Conservation (phyloP, 2,797 vertebrate genomes). For the Pseudomugil gertrudae region DNA sequence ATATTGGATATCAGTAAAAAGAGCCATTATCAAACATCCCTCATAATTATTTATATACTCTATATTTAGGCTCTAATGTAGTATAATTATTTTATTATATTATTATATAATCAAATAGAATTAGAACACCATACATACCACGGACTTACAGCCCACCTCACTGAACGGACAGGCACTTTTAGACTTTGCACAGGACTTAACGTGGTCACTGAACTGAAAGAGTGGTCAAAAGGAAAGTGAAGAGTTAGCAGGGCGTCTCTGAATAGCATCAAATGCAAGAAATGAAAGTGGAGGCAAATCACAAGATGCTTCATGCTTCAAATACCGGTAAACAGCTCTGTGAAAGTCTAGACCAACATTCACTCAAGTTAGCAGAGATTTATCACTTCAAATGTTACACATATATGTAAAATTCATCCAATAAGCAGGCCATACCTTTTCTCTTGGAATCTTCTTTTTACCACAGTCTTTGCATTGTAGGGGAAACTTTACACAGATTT, state of each 20-base stretch:
- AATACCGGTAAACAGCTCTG: conserved; percentile 29
- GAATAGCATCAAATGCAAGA: not conserved
- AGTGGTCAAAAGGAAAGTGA: not conserved
- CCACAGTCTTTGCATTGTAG: conserved; percentile 93
- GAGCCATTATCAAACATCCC: too few species aligned
- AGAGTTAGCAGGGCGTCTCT: not conserved
- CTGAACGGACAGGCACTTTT: conserved; percentile 89
- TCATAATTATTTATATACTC: not conserved
- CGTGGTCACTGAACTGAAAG: conserved; percentile 89
- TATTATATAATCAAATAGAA: too few species aligned
- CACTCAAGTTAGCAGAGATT: too few species aligned
- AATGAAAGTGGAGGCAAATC: conserved; percentile 29
- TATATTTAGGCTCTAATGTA: not conserved
- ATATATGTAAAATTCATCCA: not conserved
- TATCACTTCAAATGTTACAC: too few species aligned
- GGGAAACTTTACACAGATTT: conserved; percentile 90
- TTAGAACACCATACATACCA: conserved; percentile 72
- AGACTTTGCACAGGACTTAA: conserved; percentile 86
- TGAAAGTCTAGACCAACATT: not conserved
- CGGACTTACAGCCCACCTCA: conserved; percentile 86
- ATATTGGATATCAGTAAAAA: too few species aligned
- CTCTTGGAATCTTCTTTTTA: conserved; percentile 91
- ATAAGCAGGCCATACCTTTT: conserved; percentile 85
- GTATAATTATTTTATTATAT: not conserved
- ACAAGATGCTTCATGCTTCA: not conserved